phyloP scores from a whole-genome alignment of 2,113 vertebrate genomes.

The Potamarius usumacintae region DNA sequence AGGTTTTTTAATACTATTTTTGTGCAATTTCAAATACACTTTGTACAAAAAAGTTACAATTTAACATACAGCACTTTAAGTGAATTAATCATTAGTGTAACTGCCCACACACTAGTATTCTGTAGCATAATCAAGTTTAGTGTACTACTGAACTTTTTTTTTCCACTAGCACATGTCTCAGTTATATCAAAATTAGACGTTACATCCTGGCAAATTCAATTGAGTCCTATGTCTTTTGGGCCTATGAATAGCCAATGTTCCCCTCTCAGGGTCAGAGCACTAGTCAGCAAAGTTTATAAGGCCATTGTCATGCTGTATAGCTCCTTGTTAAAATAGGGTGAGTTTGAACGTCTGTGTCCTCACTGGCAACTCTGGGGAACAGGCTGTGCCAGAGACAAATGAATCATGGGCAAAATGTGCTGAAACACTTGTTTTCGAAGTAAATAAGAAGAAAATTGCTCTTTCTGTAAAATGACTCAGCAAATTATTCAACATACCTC shows the following conservation, averaged over 20 bases:
- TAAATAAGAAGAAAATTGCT: constrained; percentile 42
- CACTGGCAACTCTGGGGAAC: constrained; percentile 57
- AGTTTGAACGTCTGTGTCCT: constrained; percentile 53
- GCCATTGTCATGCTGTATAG: constrained; percentile 33
- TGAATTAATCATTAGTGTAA: background rate
- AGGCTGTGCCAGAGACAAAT: constrained; percentile 62
- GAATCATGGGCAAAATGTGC: constrained; percentile 66
- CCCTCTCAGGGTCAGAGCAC: constrained; percentile 3
- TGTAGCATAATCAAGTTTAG: background rate
- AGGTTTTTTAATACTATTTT: background rate
- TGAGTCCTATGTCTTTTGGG: background rate
- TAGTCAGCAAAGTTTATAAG: constrained; percentile 24
- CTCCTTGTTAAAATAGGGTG: constrained; percentile 32
- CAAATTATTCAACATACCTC: constrained; percentile 49
- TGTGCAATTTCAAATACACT: background rate
- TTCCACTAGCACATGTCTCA: background rate
- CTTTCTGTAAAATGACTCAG: constrained; percentile 54
- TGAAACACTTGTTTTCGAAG: constrained; percentile 60
- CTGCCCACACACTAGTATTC: no score
- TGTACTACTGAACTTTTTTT: background rate
- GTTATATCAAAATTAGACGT: background rate
- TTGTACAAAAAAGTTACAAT: background rate
- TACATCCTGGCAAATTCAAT: background rate
- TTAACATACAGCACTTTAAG: background rate
- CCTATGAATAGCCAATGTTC: constrained; percentile 11